Conservation (phyloP, 2,797 vertebrate genomes). For the Acanthornis magna region DNA sequence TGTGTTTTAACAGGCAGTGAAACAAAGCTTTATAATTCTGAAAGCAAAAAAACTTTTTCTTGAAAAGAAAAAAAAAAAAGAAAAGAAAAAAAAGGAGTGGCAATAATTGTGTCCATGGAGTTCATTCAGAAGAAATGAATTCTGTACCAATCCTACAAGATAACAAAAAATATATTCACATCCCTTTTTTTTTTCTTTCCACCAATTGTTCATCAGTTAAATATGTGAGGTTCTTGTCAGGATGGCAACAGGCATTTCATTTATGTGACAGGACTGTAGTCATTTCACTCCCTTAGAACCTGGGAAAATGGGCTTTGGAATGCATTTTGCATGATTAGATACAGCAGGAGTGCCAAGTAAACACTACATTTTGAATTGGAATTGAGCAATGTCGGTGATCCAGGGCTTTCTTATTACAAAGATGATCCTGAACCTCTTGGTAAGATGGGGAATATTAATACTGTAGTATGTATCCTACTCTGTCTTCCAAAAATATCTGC, state of each 20-base stretch:
- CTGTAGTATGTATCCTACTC: neutral
- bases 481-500: neutral
- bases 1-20: neutral
- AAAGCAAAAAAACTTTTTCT: neutral
- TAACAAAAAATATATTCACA: neutral
- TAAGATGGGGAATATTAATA: neutral
- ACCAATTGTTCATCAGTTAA: neutral
- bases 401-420: neutral
- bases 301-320: slow-evolving; percentile 27
- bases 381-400: neutral
- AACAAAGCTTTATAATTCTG: neutral
- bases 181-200: neutral
- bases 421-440: neutral
- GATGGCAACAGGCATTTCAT: neutral
- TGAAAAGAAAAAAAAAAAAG: neutral
- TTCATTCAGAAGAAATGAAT: neutral
- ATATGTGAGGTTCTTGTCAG: neutral
- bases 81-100: neutral
- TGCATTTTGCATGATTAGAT: neutral
- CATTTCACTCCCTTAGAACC: neutral
- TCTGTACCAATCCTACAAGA: neutral
- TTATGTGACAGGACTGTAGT: neutral
- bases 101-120: neutral
- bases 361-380: neutral
- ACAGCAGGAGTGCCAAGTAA: neutral